phyloP scores from a whole-genome alignment of 1,140 invertebrate species.

The Trypoxylus dichotomus region DNA sequence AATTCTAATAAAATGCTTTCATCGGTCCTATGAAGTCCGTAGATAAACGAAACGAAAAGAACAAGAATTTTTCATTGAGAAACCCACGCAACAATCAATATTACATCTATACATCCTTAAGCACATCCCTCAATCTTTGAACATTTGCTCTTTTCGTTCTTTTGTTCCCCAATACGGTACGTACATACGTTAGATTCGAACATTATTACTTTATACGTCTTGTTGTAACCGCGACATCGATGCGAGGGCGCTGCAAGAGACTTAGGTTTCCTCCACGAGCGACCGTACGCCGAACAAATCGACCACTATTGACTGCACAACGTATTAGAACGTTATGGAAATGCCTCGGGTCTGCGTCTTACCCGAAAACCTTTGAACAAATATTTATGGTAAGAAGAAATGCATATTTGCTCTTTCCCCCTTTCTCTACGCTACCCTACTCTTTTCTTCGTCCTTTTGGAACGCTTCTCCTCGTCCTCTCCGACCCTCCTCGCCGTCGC shows the following conservation, averaged over 20 bases:
- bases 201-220: not conserved
- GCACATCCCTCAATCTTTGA: too few species aligned
- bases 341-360: slow-evolving; percentile 15
- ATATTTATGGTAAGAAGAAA: slow-evolving; percentile 23
- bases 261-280: not conserved
- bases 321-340: slow-evolving; percentile 19
- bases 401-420: not conserved
- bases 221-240: not conserved
- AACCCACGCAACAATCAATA: too few species aligned
- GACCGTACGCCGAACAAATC: slow-evolving; percentile 3
- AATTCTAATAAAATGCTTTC: too few species aligned
- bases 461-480: not conserved
- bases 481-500: not conserved
- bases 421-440: not conserved
- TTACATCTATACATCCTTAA: too few species aligned
- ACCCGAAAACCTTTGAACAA: slow-evolving; percentile 23
- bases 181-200: not conserved
- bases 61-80: too few species aligned
- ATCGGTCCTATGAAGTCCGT: too few species aligned
- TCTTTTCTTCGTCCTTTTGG: not conserved
- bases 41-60: too few species aligned
- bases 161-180: not conserved
- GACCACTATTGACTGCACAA: slow-evolving; percentile 22
- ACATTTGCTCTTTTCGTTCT: not conserved
- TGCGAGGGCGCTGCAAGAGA: not conserved